Percentiles rank a stretch among this genome's conserved stretches.
Evolutionary conservation across 2,888 invertebrate species (phyloP).

Genomic region (Aphidoletes aphidimyza): DNA sequence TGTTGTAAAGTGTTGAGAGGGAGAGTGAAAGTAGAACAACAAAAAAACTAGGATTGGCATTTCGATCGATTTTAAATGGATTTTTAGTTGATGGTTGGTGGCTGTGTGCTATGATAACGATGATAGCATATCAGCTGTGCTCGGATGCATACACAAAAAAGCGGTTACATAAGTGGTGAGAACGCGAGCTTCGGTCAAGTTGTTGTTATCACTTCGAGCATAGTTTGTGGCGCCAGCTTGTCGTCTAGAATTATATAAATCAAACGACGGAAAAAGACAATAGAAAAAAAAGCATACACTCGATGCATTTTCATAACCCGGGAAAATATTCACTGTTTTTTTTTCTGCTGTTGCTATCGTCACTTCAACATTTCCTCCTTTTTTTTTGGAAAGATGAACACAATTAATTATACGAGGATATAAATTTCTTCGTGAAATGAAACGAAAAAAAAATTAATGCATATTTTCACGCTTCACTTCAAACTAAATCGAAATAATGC

Average conservation of each 20-base stretch:
- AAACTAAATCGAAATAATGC: too few species aligned
- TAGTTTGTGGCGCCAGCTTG: constrained; percentile 50
- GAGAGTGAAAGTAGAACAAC: too few species aligned
- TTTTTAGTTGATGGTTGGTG: background rate
- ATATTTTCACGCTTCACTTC: too few species aligned
- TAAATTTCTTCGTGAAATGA: background rate
- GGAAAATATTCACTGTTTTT: background rate
- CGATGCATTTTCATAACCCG: background rate
- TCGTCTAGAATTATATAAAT: background rate
- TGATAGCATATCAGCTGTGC: background rate
- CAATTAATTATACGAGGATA: too few species aligned
- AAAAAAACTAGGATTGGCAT: background rate
- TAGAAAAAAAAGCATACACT: background rate
- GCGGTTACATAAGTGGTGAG: constrained; percentile 31
- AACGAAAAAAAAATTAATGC: too few species aligned
- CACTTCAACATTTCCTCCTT: too few species aligned
- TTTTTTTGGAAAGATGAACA: too few species aligned
- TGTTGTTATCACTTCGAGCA: constrained; percentile 1
- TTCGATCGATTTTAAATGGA: background rate
- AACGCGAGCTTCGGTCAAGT: background rate
- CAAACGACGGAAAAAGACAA: background rate
- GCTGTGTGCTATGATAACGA: background rate
- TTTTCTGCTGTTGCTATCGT: too few species aligned
- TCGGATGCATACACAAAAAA: constrained; percentile 23
- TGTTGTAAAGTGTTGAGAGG: too few species aligned